Evolutionary conservation across 1,140 invertebrate species (phyloP), one percentile per base, ranked within the genome.

Genomic region (Ganaspis sp.): DNA sequence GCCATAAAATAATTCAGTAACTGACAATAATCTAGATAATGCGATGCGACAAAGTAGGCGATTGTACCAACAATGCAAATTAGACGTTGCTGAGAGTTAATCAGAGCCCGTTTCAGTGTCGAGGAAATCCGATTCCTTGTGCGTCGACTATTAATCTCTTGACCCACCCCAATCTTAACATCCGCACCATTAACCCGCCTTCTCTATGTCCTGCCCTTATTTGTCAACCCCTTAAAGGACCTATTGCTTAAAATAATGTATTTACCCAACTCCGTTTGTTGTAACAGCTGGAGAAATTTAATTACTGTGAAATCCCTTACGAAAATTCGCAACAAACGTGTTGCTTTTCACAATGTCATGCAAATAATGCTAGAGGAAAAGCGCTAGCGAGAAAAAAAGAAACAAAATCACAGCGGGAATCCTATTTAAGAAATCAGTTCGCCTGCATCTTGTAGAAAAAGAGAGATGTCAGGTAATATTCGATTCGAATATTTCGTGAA

Each of bases 121-220:
- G 54, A 64, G 54, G 54, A 64, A 64, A 64, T 23, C 54, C 54
- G 54, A 26, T 26, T 64, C 54, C 54, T 64, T 64, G 54, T 64
- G 54, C 54, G 23, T 64, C 29, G 54, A 21, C 54, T 64, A 64
- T 64, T 64, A 64, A 64, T 64, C 54, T 64, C 54, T 64, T 64
- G 54, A 64, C 54, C 54, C 54, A 64, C 54, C 21, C 23, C 54
- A 29, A 64, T 64, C 54, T 64, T 64, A 64, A 29, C 54, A 64
- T 64, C 54, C 54, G 9, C 23, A 29, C 54, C 11, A 29, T 64
- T 64, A 64, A 64, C 54, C 23, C 23, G 21, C 54, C 21, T 54
- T 64, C 54, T 64, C 23, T 15, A 9, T 29, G 54, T 64, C 23
- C 21, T 64, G 21, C 54, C 54, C 54, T 64, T 64, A 64, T 64